Conservation (phyloP, 1,140 invertebrate species). For the Hyposmocoma kahamanoa region DNA sequence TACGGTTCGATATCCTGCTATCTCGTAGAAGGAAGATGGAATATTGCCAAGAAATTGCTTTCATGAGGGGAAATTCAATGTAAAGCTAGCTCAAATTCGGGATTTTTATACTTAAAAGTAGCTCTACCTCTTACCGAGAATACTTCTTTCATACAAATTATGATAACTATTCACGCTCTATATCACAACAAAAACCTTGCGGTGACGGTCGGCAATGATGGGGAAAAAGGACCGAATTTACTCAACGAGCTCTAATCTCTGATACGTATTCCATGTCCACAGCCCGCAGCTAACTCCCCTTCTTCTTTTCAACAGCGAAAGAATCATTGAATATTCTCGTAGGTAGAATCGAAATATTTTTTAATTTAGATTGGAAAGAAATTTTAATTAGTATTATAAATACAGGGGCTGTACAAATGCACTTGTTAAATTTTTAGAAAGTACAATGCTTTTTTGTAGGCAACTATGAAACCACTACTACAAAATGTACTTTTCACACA, state of each 20-base stretch:
- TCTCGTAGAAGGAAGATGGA: neutral
- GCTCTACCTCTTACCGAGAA: neutral
- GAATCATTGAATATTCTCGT: too few relatives aligned
- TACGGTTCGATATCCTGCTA: neutral
- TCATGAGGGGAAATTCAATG: neutral
- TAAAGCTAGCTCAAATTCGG: neutral
- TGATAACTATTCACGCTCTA: neutral
- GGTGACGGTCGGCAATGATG: conserved; percentile 9
- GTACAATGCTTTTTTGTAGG: too few relatives aligned
- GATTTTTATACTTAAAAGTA: neutral
- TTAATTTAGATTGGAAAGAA: too few relatives aligned
- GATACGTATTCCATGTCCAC: conserved; percentile 11
- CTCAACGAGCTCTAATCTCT: conserved; percentile 14
- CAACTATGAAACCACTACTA: too few relatives aligned
- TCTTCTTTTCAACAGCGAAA: too few relatives aligned
- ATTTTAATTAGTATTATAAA: too few relatives aligned
- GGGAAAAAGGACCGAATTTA: conserved; percentile 15
- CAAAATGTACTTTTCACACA: too few relatives aligned
- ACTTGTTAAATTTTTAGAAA: too few relatives aligned
- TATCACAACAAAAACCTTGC: conserved; percentile 1
- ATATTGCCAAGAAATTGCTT: neutral
- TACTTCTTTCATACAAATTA: neutral
- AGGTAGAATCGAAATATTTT: too few relatives aligned
- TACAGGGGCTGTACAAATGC: too few relatives aligned
- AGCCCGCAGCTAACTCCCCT: too few relatives aligned